These are phyloP conservation scores for Nemapogon koenigi DNA, from an alignment of 2,888 invertebrate species.

Conservation along the genomic window DNA sequence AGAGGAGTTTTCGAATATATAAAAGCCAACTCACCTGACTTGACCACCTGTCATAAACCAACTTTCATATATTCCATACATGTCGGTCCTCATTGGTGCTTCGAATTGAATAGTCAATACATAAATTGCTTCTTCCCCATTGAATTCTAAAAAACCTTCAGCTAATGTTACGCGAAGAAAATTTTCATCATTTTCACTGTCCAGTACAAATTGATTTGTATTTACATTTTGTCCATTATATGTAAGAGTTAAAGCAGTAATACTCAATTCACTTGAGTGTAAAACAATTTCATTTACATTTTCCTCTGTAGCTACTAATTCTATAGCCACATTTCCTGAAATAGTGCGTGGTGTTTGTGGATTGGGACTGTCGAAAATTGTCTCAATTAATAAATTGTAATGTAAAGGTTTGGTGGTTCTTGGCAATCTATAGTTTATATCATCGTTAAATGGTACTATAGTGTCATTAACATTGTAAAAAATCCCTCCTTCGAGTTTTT, in stretches of 20 bases:
- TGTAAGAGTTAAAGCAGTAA: slow-evolving; percentile 37
- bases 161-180: slow-evolving; percentile 29
- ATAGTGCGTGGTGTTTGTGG: slow-evolving; percentile 24
- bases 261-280: slow-evolving; percentile 31
- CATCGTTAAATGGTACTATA: slow-evolving; percentile 12
- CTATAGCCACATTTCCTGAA: slow-evolving; percentile 40
- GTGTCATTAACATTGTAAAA: slow-evolving; percentile 31
- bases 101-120: slow-evolving; percentile 28
- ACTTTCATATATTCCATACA: slow-evolving; percentile 49
- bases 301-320: slow-evolving; percentile 28
- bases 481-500: slow-evolving; percentile 35
- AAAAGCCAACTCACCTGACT: slow-evolving; percentile 25
- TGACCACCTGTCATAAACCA: slow-evolving; percentile 36
- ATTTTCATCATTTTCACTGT: slow-evolving; percentile 1
- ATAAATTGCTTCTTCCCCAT: slow-evolving; percentile 24
- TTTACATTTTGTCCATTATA: slow-evolving; percentile 25
- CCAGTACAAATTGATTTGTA: slow-evolving; percentile 18
- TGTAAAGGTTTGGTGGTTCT: slow-evolving; percentile 49
- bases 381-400: slow-evolving; percentile 55
- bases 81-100: slow-evolving; percentile 35
- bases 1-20: too few relatives aligned
- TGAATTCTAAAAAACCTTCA: slow-evolving; percentile 23
- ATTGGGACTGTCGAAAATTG: slow-evolving; percentile 30
- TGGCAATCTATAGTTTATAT: slow-evolving; percentile 42
- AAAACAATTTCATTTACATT: slow-evolving; percentile 35